phyloP scores from a whole-genome alignment of 1,140 invertebrate species.

The Geopemphigus sp. region DNA sequence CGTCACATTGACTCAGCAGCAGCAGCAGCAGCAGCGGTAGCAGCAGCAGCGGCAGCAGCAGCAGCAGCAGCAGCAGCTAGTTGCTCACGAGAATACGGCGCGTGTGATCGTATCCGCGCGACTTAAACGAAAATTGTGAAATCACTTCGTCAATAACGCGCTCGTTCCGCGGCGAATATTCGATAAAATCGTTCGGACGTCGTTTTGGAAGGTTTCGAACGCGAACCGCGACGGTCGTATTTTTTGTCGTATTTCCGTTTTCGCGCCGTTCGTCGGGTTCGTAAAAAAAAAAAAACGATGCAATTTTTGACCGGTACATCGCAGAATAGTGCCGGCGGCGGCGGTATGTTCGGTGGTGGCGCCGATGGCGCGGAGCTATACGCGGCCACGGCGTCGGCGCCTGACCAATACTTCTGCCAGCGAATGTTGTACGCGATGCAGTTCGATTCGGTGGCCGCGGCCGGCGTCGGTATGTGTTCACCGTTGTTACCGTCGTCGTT shows the following conservation, averaged over 20 bases:
- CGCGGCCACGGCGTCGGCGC: conserved; percentile 48
- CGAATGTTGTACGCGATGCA: conserved; percentile 51
- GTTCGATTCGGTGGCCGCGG: conserved; percentile 50
- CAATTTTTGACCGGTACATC: conserved; percentile 50
- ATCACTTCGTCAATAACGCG: too few relatives aligned
- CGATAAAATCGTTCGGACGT: not conserved
- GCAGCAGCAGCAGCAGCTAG: not conserved
- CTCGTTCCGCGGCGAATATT: not conserved
- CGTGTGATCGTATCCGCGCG: conserved; percentile 15
- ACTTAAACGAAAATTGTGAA: not conserved
- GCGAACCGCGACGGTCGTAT: too few relatives aligned
- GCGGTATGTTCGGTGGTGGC: conserved; percentile 48
- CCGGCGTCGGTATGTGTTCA: conserved; percentile 45
- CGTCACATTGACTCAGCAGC: too few relatives aligned
- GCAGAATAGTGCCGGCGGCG: conserved; percentile 32
- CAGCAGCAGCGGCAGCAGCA: too few relatives aligned
- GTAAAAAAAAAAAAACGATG: not conserved
- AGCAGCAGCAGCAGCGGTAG: too few relatives aligned
- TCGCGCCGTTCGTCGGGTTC: not conserved
- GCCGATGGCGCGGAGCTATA: conserved; percentile 47
- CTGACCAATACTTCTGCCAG: conserved; percentile 50
- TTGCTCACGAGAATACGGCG: not conserved
- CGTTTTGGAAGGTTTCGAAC: too few relatives aligned
- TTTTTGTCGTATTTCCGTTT: not conserved
- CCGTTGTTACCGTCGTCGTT: conserved; percentile 39